Base-by-base conservation (phyloP, 2,888 invertebrate genomes). In the Azorinus chamasolen region DNA sequence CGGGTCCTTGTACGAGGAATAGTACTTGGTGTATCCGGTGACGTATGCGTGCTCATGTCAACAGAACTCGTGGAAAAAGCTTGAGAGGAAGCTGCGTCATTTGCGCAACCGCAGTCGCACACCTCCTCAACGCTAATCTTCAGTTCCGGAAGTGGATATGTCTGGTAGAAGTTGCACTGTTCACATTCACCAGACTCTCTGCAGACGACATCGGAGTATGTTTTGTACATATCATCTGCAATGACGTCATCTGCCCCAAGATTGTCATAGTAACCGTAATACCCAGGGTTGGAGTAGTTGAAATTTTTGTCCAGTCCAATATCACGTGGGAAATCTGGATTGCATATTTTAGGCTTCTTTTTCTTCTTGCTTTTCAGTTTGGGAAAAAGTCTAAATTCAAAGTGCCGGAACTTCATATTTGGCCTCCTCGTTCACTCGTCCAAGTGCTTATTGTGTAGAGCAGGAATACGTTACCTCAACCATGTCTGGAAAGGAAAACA, bases 321-420 rank as follows among this genome's bases (percentile, higher is more conserved):
- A 39, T 80, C 73, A 12, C 74, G 55, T 20, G 73, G 73, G 45
- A 62, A 74, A 41, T 77, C 74, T 1, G 73, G 32, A 27, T 74
- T 68, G 27, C 70, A 62, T 6, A 61, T 27, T 57, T 74, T 81
- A 0, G 63, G 41, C 25, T 83, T 75, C 69, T 90, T 88, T 72
- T 88, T 89, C 78, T 88, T 88, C 59, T 80, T 87, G 48, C 76
- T 83, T 51, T 85, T 79, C 8, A 88, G 83, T 41, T 87, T 83
- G 1, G 88, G 89, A 37, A 90, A 81, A 32, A 89, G 87, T 63
- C 87, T 85, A 57, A 84, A 87, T 63, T 89, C 85, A 57, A 90
- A 86, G 39, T 89, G 87, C 54, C 85, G 82, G 63, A 89, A 84
- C 75, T 88, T 90, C 90, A 90, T 90, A 41, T 71, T 86, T 51